These are phyloP conservation scores for Bettongia penicillata DNA, from an alignment of 2,113 vertebrate species.

Conservation along the genomic window DNA sequence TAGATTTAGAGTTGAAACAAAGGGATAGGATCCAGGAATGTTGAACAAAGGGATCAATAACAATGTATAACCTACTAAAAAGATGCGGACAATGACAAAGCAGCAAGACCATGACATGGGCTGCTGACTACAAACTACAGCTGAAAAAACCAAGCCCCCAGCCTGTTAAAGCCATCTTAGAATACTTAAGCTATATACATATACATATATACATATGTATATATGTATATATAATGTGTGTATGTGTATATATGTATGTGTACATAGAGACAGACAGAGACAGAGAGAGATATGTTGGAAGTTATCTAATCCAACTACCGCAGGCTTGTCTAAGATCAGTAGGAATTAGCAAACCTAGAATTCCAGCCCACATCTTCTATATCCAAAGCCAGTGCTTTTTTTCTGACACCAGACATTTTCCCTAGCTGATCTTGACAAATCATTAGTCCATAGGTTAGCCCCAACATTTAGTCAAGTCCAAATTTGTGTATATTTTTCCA, in stretches of 20 bases:
- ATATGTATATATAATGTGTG: too few relatives aligned
- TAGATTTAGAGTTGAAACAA: background rate
- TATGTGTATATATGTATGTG: too few relatives aligned
- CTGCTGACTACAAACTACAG: background rate
- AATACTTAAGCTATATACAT: background rate
- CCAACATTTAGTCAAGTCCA: background rate
- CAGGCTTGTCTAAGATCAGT: background rate
- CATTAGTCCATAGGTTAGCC: background rate
- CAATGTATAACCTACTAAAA: background rate
- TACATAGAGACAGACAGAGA: too few relatives aligned
- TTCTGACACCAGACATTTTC: background rate
- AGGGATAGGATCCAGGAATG: conserved; percentile 20
- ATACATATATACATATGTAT: too few relatives aligned
- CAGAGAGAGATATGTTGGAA: background rate
- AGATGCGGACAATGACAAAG: background rate
- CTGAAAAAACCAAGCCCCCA: background rate
- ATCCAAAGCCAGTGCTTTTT: background rate
- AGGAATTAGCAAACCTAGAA: background rate
- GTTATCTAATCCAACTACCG: background rate
- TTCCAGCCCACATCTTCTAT: background rate
- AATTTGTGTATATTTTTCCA: background rate
- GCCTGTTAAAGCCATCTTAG: background rate
- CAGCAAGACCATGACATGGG: background rate
- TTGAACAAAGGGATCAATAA: background rate
- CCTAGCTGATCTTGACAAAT: background rate